Base-by-base conservation (phyloP, 2,113 vertebrate species). In the Phodopus roborovskii region DNA sequence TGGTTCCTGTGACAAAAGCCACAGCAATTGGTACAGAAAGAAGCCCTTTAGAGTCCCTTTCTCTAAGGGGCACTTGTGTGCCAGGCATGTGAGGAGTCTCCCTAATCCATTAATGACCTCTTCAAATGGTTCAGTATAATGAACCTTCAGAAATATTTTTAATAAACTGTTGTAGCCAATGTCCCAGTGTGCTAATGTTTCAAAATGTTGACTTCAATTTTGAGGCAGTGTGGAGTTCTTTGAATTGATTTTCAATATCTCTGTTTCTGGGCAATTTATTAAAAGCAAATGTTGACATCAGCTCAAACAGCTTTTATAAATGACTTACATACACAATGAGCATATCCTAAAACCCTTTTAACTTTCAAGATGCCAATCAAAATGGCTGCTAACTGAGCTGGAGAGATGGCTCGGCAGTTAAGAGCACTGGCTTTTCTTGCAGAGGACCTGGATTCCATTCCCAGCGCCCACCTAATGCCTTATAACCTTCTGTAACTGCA, bases 221-320 rank as follows among this genome's bases (percentile, higher is more conserved):
- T 26, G 53, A 95, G 75, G 73, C 71, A 83, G 24, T 45, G 84
- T n/a, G 13, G 77, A 81, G 20, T 77, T 95, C 66, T 83, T 78
- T 82, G 73, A 86, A 83, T 53, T 88, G 88, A 94, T 95, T 97
- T 94, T 95, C 73, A 79, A 28, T 64, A 78, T 86, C 11, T 94
- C 92, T 90, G 62, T 90, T 90, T 39, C 85, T 30, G 33, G 81
- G 92, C 42, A 71, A 62, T 94, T 81, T 78, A 71, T 28, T 60
- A 71, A 96, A 15, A 89, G 33, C 20, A 36, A 85, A 94, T 17
- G 16, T 11, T 89, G 58, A 70, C n/a, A 53, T 92, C n/a, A 58
- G 68, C 17, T 92, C 77, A 73, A 53, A 90, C 20, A 60, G 64
- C 11, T 94, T 91, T 93, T 83, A 10, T 48, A 75, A 73, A 36